A percentile compares a stretch with the other conserved stretches of the same genome.
These are phyloP conservation scores for Meda fulgida DNA, from an alignment of 2,797 vertebrate species.

Conservation along the genomic window DNA sequence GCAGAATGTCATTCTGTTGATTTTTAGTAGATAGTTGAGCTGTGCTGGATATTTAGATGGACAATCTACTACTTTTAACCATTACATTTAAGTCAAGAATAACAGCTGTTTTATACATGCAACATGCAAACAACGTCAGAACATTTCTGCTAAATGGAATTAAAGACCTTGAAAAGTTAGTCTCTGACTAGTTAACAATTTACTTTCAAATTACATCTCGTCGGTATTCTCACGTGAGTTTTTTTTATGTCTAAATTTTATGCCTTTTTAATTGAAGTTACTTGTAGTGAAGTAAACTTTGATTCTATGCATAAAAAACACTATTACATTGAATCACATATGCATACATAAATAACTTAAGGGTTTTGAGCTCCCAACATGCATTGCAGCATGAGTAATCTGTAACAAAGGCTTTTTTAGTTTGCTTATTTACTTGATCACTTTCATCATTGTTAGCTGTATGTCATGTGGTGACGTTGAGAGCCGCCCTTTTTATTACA, in stretches of 20 bases:
- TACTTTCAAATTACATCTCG: neutral
- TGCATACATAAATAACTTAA: neutral
- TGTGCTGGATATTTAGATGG: neutral
- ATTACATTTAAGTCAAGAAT: neutral
- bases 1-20: neutral
- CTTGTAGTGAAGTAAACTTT: no score
- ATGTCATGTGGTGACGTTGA: neutral
- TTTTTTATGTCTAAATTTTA: neutral
- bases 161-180: neutral
- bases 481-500: neutral
- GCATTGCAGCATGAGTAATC: neutral
- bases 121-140: neutral
- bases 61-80: neutral
- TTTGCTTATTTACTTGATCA: neutral
- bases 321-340: neutral
- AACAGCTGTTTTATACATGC: neutral
- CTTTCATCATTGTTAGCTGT: neutral
- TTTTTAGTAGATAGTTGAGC: neutral
- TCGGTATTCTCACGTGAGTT: neutral
- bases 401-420: neutral
- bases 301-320: neutral
- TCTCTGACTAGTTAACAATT: neutral
- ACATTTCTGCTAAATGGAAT: neutral
- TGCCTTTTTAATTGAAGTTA: neutral
- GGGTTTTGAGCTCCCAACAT: neutral